These are phyloP conservation scores for Zosterops hypoxanthus DNA, from an alignment of 2,113 vertebrate species.

Conservation along the genomic window DNA sequence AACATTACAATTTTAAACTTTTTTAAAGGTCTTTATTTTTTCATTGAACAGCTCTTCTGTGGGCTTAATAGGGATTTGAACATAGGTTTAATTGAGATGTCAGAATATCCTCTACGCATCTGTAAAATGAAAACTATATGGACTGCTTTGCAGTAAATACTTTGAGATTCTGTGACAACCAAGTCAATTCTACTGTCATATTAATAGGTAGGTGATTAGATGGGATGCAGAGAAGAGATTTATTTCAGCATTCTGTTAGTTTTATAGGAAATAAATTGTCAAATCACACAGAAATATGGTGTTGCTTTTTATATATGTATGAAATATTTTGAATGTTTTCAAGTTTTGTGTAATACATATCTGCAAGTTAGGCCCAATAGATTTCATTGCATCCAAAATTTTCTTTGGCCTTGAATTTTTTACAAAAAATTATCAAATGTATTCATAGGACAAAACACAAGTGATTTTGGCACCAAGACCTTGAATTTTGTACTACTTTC, in stretches of 20 bases:
- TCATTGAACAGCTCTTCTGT: background rate
- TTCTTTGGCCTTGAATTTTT: background rate
- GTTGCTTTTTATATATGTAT: background rate
- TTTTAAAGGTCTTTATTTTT: background rate
- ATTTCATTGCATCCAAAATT: background rate
- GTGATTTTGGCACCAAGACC: background rate
- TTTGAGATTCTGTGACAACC: background rate
- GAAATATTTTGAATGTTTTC: background rate
- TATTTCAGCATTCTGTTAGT: background rate
- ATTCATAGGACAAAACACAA: background rate
- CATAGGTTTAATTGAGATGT: background rate
- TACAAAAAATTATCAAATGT: background rate
- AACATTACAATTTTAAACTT: background rate
- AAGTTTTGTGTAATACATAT: background rate
- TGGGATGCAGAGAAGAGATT: background rate
- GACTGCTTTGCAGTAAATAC: background rate
- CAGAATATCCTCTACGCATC: background rate
- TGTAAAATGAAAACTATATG: background rate
- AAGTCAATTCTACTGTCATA: background rate
- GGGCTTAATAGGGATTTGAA: background rate
- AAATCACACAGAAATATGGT: background rate
- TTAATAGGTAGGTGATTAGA: background rate
- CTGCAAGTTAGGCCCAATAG: background rate
- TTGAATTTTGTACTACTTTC: background rate
- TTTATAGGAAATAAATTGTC: background rate